Evolutionary conservation across 2,113 vertebrate genomes (phyloP).

Genomic region (Anseranas semipalmata): DNA sequence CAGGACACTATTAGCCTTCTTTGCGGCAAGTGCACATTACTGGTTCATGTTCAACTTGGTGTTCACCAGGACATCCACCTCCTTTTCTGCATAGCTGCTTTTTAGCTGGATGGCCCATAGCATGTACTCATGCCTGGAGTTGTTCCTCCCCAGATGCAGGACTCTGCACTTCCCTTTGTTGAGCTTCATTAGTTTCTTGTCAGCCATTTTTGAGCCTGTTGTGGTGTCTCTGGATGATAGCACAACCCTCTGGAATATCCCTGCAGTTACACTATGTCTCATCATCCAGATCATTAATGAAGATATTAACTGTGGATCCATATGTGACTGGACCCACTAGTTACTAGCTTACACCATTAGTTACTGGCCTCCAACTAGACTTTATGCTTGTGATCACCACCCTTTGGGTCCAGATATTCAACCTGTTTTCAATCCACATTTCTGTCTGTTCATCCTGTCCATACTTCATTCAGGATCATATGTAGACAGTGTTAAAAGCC

Average conservation of each 20-base stretch:
- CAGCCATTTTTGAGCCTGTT: not conserved
- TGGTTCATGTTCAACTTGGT: not conserved
- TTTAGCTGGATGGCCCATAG: not conserved
- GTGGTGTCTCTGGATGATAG: not conserved
- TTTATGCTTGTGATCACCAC: fast-evolving
- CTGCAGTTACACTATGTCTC: not conserved
- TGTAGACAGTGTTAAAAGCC: not conserved
- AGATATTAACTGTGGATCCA: too few species aligned
- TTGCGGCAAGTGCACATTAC: not conserved
- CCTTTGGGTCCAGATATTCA: not conserved
- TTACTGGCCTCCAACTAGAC: not conserved
- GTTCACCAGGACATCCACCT: not conserved
- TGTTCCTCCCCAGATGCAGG: not conserved
- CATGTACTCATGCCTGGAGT: too few species aligned
- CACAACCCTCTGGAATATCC: too few species aligned
- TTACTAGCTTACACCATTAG: too few species aligned
- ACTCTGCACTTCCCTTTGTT: not conserved
- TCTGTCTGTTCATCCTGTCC: not conserved
- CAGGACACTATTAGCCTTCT: not conserved
- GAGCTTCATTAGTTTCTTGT: not conserved
- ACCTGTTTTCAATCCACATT: not conserved
- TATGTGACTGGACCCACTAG: not conserved
- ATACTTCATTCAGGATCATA: not conserved
- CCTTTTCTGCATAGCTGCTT: not conserved
- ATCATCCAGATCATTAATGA: not conserved